Evolutionary conservation across 1,140 invertebrate genomes (phyloP), one percentile per base, ranked within the genome.

Genomic region (Melitaea cinxia): DNA sequence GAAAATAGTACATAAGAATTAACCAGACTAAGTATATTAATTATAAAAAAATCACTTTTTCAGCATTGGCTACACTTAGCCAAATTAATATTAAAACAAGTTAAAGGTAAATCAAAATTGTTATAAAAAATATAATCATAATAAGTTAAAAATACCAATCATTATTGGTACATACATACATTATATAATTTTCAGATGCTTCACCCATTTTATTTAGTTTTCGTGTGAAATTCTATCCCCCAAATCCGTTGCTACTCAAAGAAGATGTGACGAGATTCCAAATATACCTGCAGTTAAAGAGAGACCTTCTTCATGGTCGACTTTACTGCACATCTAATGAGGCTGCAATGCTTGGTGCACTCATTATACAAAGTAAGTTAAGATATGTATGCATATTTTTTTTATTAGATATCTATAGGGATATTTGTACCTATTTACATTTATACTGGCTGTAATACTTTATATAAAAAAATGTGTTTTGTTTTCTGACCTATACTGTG

Each of bases 11-110:
- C n/a, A n/a, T n/a, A n/a, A n/a, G n/a, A n/a, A n/a, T n/a, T n/a
- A n/a, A n/a, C n/a, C n/a, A n/a, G n/a, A n/a, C n/a, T n/a, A n/a
- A n/a, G n/a, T n/a, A n/a, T 42, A 17, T 42, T 42, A 56, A 19
- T 17, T 39, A 28, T 17, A 23, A 33, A 12, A 57, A n/a, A 65
- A 49, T 28, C 58, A 65, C 28, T 64, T 54, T 74, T 92, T 92
- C 95, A 99, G 98, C 97, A 98, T 91, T 99, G 98, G 98, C 90
- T 99, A 78, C 98, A 99, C 92, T 93, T 98, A 80, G 95, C 96
- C 49, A 98, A 98, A 92, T 95, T 97, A 53, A 96, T 99, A 77
- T 92, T 96, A 68, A 99, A 98, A 89, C 98, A 99, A 94, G 95
- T 99, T 26, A 98, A 98, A 96, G 96, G 97, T 97, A 92, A 91